Evolutionary conservation across 1,140 invertebrate species (phyloP).

Genomic region (Caligus rogercresseyi): DNA sequence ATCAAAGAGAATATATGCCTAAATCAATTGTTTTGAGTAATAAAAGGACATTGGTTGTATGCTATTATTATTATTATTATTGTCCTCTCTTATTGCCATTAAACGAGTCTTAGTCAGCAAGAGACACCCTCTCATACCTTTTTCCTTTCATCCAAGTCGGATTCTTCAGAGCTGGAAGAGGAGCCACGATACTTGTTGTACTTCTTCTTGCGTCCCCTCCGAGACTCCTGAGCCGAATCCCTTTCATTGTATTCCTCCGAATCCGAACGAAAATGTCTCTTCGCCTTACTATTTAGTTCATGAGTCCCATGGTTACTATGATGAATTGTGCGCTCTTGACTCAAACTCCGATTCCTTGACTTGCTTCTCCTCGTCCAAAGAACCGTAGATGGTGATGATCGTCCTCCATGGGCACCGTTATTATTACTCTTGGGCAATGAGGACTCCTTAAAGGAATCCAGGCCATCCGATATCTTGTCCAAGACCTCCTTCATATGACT

Average conservation of each 20-base stretch:
- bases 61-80: too few species aligned
- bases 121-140: background rate
- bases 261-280: background rate
- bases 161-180: background rate
- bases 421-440: too few species aligned
- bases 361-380: too few species aligned
- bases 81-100: too few species aligned
- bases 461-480: background rate
- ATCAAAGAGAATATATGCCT: too few species aligned
- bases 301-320: too few species aligned
- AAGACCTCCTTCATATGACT: background rate
- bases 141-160: background rate
- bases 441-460: background rate
- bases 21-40: too few species aligned
- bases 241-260: background rate
- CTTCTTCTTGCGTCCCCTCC: background rate
- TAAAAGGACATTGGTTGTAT: too few species aligned
- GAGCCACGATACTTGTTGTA: background rate
- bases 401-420: too few species aligned
- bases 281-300: background rate
- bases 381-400: too few species aligned
- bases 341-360: background rate
- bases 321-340: background rate
- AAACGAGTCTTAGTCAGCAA: too few species aligned
- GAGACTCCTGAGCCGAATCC: background rate